Conservation (phyloP, 1,140 invertebrate species). For the Drosophila kepulauana region DNA sequence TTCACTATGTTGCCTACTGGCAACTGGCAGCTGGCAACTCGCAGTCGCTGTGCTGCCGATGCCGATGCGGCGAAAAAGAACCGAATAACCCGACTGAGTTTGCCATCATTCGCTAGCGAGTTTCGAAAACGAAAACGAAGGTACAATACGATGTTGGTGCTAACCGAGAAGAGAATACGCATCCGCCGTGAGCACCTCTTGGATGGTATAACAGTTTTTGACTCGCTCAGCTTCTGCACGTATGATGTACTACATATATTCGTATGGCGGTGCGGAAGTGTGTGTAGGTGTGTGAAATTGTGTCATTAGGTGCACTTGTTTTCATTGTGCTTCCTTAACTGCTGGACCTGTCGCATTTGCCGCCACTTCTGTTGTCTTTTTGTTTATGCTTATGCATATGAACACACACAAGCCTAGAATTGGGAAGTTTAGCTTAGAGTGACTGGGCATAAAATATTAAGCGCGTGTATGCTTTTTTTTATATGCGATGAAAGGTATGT, state of each 20-base stretch:
- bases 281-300: constrained; percentile 64
- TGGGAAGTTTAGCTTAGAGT: constrained; percentile 19
- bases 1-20: constrained; percentile 73
- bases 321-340: constrained; percentile 63
- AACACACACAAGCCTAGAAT: constrained; percentile 52
- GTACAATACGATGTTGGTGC: constrained; percentile 23
- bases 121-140: constrained; percentile 38
- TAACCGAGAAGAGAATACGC: constrained; percentile 26
- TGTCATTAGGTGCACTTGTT: constrained; percentile 84
- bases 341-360: constrained; percentile 50
- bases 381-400: constrained; percentile 66
- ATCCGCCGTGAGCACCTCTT: constrained; percentile 50
- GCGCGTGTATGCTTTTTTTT: constrained; percentile 21
- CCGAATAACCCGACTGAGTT: constrained; percentile 41
- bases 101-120: constrained; percentile 42
- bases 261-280: constrained; percentile 5
- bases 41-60: constrained; percentile 12
- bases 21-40: constrained; percentile 48
- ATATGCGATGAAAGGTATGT: constrained; percentile 31
- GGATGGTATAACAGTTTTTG: constrained; percentile 68
- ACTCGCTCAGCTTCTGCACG: constrained; percentile 30
- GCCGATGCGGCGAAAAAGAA: constrained; percentile 31
- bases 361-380: constrained; percentile 58
- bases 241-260: background rate
- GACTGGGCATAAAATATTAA: constrained; percentile 9